phyloP scores from a whole-genome alignment of 64 coral and sea anemone genomes.

The Stichodactyla helianthus region DNA sequence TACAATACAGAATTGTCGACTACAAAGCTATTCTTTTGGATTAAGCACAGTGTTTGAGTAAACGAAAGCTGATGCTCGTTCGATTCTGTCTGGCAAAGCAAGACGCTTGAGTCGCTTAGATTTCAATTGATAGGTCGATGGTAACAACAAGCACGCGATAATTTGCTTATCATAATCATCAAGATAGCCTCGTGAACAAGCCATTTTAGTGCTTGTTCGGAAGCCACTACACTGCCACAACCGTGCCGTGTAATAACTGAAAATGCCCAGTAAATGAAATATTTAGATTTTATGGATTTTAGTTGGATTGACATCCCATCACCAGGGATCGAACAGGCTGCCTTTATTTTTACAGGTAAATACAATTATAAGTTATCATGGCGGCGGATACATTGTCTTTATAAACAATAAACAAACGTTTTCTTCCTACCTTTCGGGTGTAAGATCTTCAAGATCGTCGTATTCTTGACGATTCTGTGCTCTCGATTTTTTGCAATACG shows the following conservation, averaged over 20 bases:
- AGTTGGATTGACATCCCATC: background rate
- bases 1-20: background rate
- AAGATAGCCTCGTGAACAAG: constrained; percentile 11
- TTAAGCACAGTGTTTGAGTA: background rate
- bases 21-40: background rate
- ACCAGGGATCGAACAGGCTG: background rate
- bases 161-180: constrained; percentile 5
- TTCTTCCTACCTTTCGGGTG: background rate
- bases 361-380: background rate
- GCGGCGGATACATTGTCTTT: background rate
- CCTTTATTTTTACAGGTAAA: background rate
- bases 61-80: background rate
- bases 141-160: background rate
- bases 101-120: background rate
- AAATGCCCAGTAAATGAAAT: background rate
- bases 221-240: background rate
- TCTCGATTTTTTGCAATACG: background rate
- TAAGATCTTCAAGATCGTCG: constrained; percentile 17
- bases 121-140: background rate
- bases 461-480: background rate
- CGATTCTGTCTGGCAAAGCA: background rate
- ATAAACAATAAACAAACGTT: background rate
- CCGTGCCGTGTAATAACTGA: background rate
- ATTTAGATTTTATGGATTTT: background rate
- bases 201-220: background rate